Evolutionary conservation across 2,888 invertebrate genomes (phyloP), one percentile per base, ranked within the genome.

Genomic region (Abrostola triplasia): DNA sequence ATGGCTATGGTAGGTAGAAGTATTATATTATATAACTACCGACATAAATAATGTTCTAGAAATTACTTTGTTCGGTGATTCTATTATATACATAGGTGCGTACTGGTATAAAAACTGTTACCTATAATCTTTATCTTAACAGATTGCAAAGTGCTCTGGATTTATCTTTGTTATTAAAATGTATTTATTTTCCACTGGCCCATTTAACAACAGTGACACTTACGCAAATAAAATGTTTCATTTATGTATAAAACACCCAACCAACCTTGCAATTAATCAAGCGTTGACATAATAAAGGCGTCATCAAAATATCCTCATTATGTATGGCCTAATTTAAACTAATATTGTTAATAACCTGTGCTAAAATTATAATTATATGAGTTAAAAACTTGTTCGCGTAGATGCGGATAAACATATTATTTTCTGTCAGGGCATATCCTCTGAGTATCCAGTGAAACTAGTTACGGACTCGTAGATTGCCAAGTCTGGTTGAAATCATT

Each of bases 181-280:
- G 24, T 47, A 24, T 24, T 24, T 44, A 7, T 44, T 44, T 47
- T 47, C 8, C 44, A 24, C 44, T 47, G 44, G 8, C 44, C 44
- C 24, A 47, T 47, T 47, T 41, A 41, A 11, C 13, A 44, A 44
- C 42, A 47, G 44, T 24, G 5, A n/a, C 37, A 51, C 13, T 10
- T 53, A n/a, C 24, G 13, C 36, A 53, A 50, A 56, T 9, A 57
- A 42, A 48, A 41, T 44, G 11, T 63, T 53, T 53, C 38, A 53
- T n/a, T n/a, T 66, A 35, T 74, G 61, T 38, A 52, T 66, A 77
- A 73, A 67, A 67, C 56, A 56, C 50, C 53, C 49, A n/a, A 53
- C 10, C 75, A 81, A 83, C 88, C 88, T 89, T 87, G 88, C 71
- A 80, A 84, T 85, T 89, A 88, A 81, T 84, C 54, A 79, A 73